Conservation (phyloP, 2,888 invertebrate species). For the Spilarctia lutea region DNA sequence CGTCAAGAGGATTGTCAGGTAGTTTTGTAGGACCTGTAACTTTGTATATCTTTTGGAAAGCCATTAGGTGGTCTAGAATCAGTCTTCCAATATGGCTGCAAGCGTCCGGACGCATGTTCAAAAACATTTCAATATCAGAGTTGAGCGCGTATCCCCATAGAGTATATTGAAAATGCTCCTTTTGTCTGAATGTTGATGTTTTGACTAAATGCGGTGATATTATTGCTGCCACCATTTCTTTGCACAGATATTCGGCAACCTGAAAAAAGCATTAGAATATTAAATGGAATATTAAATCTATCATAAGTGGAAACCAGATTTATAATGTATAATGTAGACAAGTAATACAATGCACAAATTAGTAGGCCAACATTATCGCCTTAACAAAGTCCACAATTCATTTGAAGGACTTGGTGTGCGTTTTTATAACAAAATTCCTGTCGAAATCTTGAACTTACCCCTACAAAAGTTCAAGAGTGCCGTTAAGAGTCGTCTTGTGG, state of each 20-base stretch:
- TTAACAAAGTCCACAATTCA: too few relatives aligned
- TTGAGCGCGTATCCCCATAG: slow-evolving; percentile 87
- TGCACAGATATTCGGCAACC: slow-evolving; percentile 88
- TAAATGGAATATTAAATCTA: too few relatives aligned
- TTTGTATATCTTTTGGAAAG: slow-evolving; percentile 83
- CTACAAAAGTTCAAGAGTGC: too few relatives aligned
- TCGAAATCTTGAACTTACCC: too few relatives aligned
- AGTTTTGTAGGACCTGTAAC: slow-evolving; percentile 64
- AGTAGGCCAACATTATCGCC: too few relatives aligned
- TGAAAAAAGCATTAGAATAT: slow-evolving; percentile 46
- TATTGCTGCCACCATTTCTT: slow-evolving; percentile 87
- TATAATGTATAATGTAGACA: too few relatives aligned
- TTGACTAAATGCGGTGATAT: slow-evolving; percentile 82
- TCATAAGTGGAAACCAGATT: too few relatives aligned
- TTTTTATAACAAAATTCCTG: too few relatives aligned
- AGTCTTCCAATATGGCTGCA: slow-evolving; percentile 86
- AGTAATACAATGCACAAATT: too few relatives aligned
- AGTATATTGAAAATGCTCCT: slow-evolving; percentile 84
- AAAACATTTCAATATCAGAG: slow-evolving; percentile 85
- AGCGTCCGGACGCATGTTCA: slow-evolving; percentile 86
- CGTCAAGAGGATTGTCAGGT: slow-evolving; percentile 72
- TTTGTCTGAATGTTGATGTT: slow-evolving; percentile 81
- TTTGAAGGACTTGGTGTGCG: too few relatives aligned
- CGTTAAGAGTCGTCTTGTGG: too few relatives aligned
- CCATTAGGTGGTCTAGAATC: slow-evolving; percentile 84